Conservation (phyloP, 2,888 invertebrate species). For the Polydrusus pterygomalis region DNA sequence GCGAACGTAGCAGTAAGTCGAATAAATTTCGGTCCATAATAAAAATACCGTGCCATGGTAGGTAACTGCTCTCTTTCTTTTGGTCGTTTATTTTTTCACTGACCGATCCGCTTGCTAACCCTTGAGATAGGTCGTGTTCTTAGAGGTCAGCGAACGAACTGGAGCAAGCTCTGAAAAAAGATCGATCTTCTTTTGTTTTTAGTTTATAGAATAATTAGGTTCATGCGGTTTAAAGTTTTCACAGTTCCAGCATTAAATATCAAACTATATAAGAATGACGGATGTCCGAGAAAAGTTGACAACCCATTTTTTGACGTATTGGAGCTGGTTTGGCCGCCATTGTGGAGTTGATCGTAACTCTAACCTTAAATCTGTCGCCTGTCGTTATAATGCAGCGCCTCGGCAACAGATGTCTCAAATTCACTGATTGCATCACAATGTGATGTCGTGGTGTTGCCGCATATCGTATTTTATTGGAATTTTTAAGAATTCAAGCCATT, state of each 20-base stretch:
- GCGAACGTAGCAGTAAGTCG: not conserved
- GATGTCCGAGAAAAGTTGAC: too few relatives aligned
- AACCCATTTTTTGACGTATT: too few relatives aligned
- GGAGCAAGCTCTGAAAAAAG: conserved; percentile 26
- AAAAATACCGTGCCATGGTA: conserved; percentile 40
- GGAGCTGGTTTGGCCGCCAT: too few relatives aligned
- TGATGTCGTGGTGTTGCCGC: too few relatives aligned
- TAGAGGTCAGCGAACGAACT: conserved; percentile 56
- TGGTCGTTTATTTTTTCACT: conserved; percentile 56
- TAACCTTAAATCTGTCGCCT: too few relatives aligned
- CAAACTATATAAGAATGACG: too few relatives aligned
- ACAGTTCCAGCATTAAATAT: not conserved
- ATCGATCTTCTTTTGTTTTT: conserved; percentile 22
- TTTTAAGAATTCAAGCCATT: too few relatives aligned
- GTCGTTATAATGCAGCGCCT: too few relatives aligned
- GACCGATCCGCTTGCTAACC: conserved; percentile 59
- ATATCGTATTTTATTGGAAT: too few relatives aligned
- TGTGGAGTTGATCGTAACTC: too few relatives aligned
- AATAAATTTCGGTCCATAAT: conserved; percentile 16
- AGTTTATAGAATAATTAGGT: conserved; percentile 13
- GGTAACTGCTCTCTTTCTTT: conserved; percentile 54
- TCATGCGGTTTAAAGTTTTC: not conserved
- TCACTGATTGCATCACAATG: too few relatives aligned
- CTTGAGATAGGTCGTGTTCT: conserved; percentile 59
- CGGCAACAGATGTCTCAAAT: too few relatives aligned